Evolutionary conservation across 2,113 vertebrate genomes (phyloP).

Genomic region (Paracanthobrama guichenoti): DNA sequence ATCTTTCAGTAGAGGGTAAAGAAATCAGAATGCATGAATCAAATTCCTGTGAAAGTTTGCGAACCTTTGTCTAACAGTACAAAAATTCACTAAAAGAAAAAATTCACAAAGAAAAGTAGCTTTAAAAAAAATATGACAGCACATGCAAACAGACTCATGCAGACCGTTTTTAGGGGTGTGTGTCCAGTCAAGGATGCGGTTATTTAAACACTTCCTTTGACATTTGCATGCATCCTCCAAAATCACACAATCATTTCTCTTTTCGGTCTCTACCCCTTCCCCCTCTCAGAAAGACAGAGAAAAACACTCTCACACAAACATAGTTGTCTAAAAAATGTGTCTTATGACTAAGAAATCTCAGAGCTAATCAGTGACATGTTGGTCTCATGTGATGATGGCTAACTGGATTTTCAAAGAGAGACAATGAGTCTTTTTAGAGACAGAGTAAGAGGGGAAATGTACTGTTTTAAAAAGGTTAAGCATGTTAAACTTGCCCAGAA

Average conservation of each 20-base stretch:
- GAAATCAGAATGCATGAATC: background rate
- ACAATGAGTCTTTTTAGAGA: slow-evolving; percentile 77
- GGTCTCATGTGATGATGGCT: slow-evolving; percentile 79
- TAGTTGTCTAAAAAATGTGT: slow-evolving; percentile 65
- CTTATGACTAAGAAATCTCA: slow-evolving; percentile 74
- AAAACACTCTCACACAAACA: slow-evolving; percentile 46
- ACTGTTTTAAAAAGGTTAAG: slow-evolving; percentile 62
- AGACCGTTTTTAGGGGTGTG: background rate
- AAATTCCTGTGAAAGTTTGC: background rate
- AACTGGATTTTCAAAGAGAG: slow-evolving; percentile 74
- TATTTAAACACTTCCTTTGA: slow-evolving; percentile 1
- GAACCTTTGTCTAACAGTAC: background rate
- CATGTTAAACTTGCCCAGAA: slow-evolving; percentile 47
- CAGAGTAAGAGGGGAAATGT: slow-evolving; percentile 55
- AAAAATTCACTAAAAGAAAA: background rate
- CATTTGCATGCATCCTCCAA: background rate
- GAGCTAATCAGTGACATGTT: slow-evolving; percentile 76
- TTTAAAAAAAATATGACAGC: background rate
- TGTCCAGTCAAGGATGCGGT: background rate
- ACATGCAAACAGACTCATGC: slow-evolving; percentile 14
- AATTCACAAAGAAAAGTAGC: background rate
- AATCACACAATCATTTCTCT: slow-evolving; percentile 4
- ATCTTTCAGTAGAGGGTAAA: background rate
- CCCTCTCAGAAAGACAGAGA: slow-evolving; percentile 47
- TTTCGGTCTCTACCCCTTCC: background rate